A percentile compares a stretch with the other conserved stretches of the same genome.
These are phyloP conservation scores for Athalia rosae DNA, from an alignment of 2,888 invertebrate species.

Conservation along the genomic window DNA sequence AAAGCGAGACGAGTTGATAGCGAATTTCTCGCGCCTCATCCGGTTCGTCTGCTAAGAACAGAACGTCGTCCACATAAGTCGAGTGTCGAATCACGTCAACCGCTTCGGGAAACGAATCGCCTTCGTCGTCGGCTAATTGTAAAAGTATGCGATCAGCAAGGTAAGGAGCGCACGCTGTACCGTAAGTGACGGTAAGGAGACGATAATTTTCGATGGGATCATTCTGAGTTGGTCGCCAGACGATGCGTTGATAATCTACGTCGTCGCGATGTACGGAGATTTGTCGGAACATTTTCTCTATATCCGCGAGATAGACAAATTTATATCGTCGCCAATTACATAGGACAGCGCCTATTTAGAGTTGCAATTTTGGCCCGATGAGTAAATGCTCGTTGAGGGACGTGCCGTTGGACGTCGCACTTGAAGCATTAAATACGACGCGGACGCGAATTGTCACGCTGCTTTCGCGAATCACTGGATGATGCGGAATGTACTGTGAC, in stretches of 20 bases:
- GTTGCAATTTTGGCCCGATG: conserved; percentile 38
- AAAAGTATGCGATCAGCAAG: conserved; percentile 30
- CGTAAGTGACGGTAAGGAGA: conserved; percentile 49
- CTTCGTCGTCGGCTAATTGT: conserved; percentile 45
- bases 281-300: conserved; percentile 46
- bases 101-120: conserved; percentile 25
- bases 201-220: conserved; percentile 36
- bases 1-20: conserved; percentile 24
- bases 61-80: conserved; percentile 39
- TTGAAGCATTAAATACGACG: conserved; percentile 47
- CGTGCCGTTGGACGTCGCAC: conserved; percentile 13
- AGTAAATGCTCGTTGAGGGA: conserved; percentile 45
- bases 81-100: background rate
- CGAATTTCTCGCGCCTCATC: conserved; percentile 11
- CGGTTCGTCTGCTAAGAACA: conserved; percentile 20
- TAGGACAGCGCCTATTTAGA: too few relatives aligned
- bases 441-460: conserved; percentile 24
- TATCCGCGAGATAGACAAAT: conserved; percentile 43
- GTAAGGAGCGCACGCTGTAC: conserved; percentile 37
- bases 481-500: conserved; percentile 47
- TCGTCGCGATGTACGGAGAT: conserved; percentile 28
- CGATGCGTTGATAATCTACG: conserved; percentile 37
- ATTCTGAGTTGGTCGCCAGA: conserved; percentile 30
- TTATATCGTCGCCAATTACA: too few relatives aligned
- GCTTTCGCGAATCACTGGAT: conserved; percentile 41